Evolutionary conservation across 2,797 vertebrate genomes (phyloP), one percentile per base, ranked within the genome.

Genomic region (Chiloscyllium punctatum): DNA sequence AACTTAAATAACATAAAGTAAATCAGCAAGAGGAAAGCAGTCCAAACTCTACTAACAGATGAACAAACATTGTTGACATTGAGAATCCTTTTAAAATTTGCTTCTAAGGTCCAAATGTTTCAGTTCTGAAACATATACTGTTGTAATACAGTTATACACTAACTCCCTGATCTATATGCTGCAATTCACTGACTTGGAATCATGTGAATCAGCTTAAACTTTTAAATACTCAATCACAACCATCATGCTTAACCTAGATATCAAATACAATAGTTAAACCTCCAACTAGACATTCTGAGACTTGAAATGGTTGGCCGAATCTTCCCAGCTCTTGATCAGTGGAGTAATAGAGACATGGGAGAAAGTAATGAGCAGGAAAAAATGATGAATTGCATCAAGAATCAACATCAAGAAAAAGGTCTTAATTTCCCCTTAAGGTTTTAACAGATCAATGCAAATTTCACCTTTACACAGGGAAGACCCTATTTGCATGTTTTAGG

Each of bases 151-250:
- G 79, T 18, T 82, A 21, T 37, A 37, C 74, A 77, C 33, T 33
- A 82, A 37, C 72, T 77, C 9, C 33, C 74, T 6, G 33, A 42
- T 11, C 37, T 69, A 23, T 42, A 23, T 27, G 0, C 23, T 42
- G 18, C 16, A n/a, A 21, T 33, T 69, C 69, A 69, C 42, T 1
- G 37, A 92, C 18, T 7, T 90, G 87, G 30, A 30, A 62, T 90
- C 27, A n/a, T 33, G 5, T 90, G 15, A 90, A 66, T 90, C 33
- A 90, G 69, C 21, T 25, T 62, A 92, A 42, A 92, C 8, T 3
- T 69, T 69, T 68, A 69, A 92, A 92, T 91, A 62, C 69, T 37
- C 90, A 69, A 68, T 92, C n/a, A 68, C 21, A 92, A 69, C 66
- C 21, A 16, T 92, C 25, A 92, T 37, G 66, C 37, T 92, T 92